Evolutionary conservation across 2,113 vertebrate species (phyloP), one percentile per base, ranked within the genome.

Genomic region (Oncorhynchus mykiss): DNA sequence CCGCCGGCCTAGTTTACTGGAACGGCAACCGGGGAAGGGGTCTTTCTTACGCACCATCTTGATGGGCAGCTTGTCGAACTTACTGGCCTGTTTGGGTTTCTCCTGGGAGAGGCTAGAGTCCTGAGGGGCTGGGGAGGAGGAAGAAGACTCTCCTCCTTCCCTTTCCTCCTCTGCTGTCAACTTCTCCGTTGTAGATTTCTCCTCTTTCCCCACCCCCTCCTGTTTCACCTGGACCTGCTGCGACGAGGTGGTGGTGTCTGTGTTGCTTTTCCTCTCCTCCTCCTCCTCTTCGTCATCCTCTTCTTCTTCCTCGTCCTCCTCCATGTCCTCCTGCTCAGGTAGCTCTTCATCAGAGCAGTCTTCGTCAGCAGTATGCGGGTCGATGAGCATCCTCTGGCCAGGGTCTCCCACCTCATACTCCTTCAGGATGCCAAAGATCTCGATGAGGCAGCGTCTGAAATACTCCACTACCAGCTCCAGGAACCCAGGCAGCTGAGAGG

Each of bases 401-500:
- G 95, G 95, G 86, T 99, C 96, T 83, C 98, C 98, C 66, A 99
- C 96, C 86, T 99, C 98, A 2, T 99, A 99, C 88, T 99, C 97
- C 88, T 96, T 98, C 81, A 99, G 87, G 89, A 99, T 99, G 88
- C 96, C 97, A 82, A 99, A 99, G 86, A 99, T 98, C 90, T 99
- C 96, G 0, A 99, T 99, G 90, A 99, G 95, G 93, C 98, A 99
- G 88, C 96, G 95, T 76, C 98, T 93, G 91, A 98, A 99, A 92
- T 99, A 98, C 91, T 99, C 98, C 84, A 99, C 97, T 80, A 99
- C 85, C 82, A 99, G 93, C 71, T 99, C 98, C 88, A 99, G 90
- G 93, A 99, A 96, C 13, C 98, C 98, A 84, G 97, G 96, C 77
- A 99, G 94, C 98, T 99, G 82, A 24, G 67, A 57, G 70, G 48